A percentile compares a stretch with the other conserved stretches of the same genome.
Evolutionary conservation across 2,888 invertebrate genomes (phyloP).

Genomic region (Zhengitettix transpicula): DNA sequence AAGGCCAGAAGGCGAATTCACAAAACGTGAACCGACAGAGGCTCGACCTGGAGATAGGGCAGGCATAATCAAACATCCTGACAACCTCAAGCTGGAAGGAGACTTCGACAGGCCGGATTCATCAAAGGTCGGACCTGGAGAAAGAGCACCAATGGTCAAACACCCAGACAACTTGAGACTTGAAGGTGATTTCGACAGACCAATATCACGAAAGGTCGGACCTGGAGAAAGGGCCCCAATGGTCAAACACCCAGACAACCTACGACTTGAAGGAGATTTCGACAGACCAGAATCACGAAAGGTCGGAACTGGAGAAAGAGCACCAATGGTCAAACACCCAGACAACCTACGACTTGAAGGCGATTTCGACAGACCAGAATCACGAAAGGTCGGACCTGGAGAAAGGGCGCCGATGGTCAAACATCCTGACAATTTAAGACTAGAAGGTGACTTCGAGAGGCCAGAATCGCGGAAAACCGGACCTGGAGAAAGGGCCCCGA

Average conservation of each 20-base stretch:
- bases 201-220: constrained; percentile 17
- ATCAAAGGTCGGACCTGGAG: constrained; percentile 21
- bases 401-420: constrained; percentile 24
- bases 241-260: constrained; percentile 18
- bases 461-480: constrained; percentile 27
- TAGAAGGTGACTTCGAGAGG: constrained; percentile 37
- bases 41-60: constrained; percentile 16
- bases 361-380: constrained; percentile 6
- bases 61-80: constrained; percentile 14
- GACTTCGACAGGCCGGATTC: constrained; percentile 23
- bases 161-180: constrained; percentile 26
- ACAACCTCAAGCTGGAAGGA: constrained; percentile 18
- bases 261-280: constrained; percentile 21
- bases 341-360: constrained; percentile 26
- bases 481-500: constrained; percentile 30
- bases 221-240: constrained; percentile 16
- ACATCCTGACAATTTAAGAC: constrained; percentile 38
- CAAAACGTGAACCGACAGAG: constrained; percentile 25
- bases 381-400: constrained; percentile 21
- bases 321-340: constrained; percentile 20
- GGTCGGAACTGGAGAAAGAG: constrained; percentile 23
- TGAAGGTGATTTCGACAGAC: constrained; percentile 34
- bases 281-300: constrained; percentile 3
- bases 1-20: constrained; percentile 31
- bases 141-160: constrained; percentile 21